Base-by-base conservation (phyloP, 2,113 vertebrate genomes). In the Pseudorhombus dupliciocellatus region DNA sequence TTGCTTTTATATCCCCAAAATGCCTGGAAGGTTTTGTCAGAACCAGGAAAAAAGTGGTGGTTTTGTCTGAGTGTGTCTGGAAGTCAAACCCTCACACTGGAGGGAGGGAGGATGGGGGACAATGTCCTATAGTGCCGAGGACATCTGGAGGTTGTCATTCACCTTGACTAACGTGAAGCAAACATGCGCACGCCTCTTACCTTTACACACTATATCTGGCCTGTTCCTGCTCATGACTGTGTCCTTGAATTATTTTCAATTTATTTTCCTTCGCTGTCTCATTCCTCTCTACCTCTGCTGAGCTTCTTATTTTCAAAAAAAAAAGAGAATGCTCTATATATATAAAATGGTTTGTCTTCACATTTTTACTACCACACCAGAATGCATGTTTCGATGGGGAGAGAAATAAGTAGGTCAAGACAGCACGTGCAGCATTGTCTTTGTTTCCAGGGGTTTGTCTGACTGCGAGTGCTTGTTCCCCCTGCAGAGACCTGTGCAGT, bases 401-500 rank as follows among this genome's bases (percentile, higher is more conserved):
- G 54, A 28, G 58, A 44, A 60, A 53, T 57, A 84, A 85, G 70
- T 90, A 76, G 73, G 63, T 70, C 66, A 70, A 9, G 46, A 62
- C n/a, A 24, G 53, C 26, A 44, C 67, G 63, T 59, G 4, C 18
- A 15, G 67, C 69, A 63, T 73, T 37, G 64, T 64, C 73, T 66
- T 70, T 4, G 1, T 48, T 44, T 4, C 25, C 22, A 1, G 44
- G 44, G 50, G 20, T 61, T 69, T 71, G 56, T 85, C 75, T 91
- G 61, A 88, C 75, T 79, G 64, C 7, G 70, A 69, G 44, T 74
- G 53, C 66, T 58, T 70, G 77, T 44, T 85, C 71, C 77, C 68
- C 70, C 75, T 73, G 65, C 83, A 99, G 97, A 99, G 94, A 99
- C 97, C 1, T 98, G 97, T 40, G 96, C 97, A 2, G 95, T 99